Evolutionary conservation across 1,140 invertebrate species (phyloP), one percentile per base, ranked within the genome.

Genomic region (Coboldia fuscipes): DNA sequence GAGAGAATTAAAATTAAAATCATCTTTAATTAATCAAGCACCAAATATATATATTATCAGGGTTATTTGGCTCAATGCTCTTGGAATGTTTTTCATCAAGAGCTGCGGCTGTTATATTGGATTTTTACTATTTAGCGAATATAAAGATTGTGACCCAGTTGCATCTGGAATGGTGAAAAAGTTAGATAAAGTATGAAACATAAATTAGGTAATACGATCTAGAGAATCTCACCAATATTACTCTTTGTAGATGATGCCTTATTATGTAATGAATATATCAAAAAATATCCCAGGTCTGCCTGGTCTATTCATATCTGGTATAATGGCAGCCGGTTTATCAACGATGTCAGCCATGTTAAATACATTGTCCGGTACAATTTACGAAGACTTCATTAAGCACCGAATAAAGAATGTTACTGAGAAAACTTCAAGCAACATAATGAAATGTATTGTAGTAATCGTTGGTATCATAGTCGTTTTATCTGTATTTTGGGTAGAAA

Each of bases 301-400:
- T n/a, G n/a, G n/a, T n/a, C 46, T 79, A 13, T 75, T 79, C 48
- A 59, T 77, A 1, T 67, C 73, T n/a, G 69, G 70, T 33, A 58
- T 78, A 5, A 75, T 75, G 39, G 70, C 68, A 42, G 73, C 72
- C 5, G 70, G 68, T n/a, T 50, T 79, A 18, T 74, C 53, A 3
- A 54, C 54, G 9, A 46, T 57, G 47, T 56, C 52, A 19, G 47
- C 54, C 6, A 41, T 37, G 16, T 45, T 70, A 10, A 70, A 68
- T 40, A 62, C 65, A 3, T 40, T 68, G 16, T 53, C 66, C 4
- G 66, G 63, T 2, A 65, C 63, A 0, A 58, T 66, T 31, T 63
- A 63, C 42, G 60, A 70, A 37, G 66, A 68, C 47, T 62, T 66
- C 39, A 45, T 69, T n/a, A n/a, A n/a, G n/a, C n/a, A n/a, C n/a